phyloP scores from a whole-genome alignment of 1,140 invertebrate species.

The Aporrectodea caliginosa region DNA sequence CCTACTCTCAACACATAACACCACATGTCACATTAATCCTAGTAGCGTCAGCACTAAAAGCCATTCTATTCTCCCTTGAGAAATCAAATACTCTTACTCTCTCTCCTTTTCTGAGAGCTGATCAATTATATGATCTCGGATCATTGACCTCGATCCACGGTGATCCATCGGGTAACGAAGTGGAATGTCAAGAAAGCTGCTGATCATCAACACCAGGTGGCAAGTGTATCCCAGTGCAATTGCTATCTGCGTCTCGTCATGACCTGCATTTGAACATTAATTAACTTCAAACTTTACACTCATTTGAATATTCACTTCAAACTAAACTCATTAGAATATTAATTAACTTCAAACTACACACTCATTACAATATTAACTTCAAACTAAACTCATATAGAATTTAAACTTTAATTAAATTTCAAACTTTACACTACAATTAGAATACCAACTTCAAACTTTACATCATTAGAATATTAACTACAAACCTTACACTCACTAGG shows the following conservation, averaged over 20 bases:
- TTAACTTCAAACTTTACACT: neutral
- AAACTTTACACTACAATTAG: too few relatives aligned
- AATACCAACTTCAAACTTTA: too few relatives aligned
- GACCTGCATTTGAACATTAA: slow-evolving; percentile 47
- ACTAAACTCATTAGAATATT: neutral
- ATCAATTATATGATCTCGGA: slow-evolving; percentile 71
- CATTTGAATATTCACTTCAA: neutral
- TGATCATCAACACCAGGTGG: slow-evolving; percentile 74
- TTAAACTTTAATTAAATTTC: too few relatives aligned
- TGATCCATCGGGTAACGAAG: slow-evolving; percentile 73
- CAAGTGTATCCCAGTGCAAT: slow-evolving; percentile 77
- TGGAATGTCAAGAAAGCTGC: slow-evolving; percentile 74
- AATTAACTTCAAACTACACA: neutral
- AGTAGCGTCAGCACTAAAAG: too few relatives aligned
- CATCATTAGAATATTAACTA: too few relatives aligned
- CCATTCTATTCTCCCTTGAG: too few relatives aligned
- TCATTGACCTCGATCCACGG: slow-evolving; percentile 71
- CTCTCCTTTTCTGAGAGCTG: slow-evolving; percentile 69
- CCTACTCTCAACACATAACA: too few relatives aligned
- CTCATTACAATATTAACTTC: neutral
- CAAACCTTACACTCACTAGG: too few relatives aligned
- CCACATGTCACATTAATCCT: too few relatives aligned
- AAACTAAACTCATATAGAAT: neutral
- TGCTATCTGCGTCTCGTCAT: slow-evolving; percentile 65
- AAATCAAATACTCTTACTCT: too few relatives aligned